Base-by-base conservation (phyloP, 2,113 vertebrate genomes). In the Tonatia bakeri region DNA sequence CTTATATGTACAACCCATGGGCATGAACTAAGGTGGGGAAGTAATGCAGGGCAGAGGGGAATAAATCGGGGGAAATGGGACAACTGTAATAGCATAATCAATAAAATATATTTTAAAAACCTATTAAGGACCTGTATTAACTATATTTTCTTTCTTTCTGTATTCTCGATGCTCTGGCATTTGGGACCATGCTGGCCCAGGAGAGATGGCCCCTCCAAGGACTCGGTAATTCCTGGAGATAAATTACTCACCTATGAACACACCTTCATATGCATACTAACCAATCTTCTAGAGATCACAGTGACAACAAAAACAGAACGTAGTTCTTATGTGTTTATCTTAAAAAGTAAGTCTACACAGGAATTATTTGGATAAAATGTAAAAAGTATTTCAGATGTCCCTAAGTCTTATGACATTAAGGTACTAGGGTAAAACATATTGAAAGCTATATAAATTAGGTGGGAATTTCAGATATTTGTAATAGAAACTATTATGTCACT, bases 301-400 rank as follows among this genome's bases (percentile, higher is more conserved):
- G 20, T 59, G 19, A 56, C 56, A 45, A 64, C 3, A 86, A 87
- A 93, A 61, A 64, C 15, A 81, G 19, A 79, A 81, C 17, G 31
- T 50, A 61, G 50, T 16, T 69, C 20, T 86, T 91, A 24, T 79
- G 16, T 75, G 50, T 79, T 83, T 50, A 61, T 45, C 88, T 85
- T 28, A 20, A 79, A 56, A 82, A 77, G 38, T 26, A 89, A 80
- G 73, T 50, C 8, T 84, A 82, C 8, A 26, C 17, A 83, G 28
- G 33, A 90, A 82, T 91, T 87, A 77, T 87, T 83, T 83, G 26
- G 36, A 83, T 65, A 93, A 77, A 87, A 83, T 76, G 88, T 77
- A 22, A 22, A 91, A 77, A 91, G 17, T 70, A 56, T 15, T 88
- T 84, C 24, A 79, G 36, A 67, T 75, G 36, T 56, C 28, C 52